These are phyloP conservation scores for Symphodus melops DNA, from an alignment of 2,113 vertebrate genomes.

Conservation along the genomic window DNA sequence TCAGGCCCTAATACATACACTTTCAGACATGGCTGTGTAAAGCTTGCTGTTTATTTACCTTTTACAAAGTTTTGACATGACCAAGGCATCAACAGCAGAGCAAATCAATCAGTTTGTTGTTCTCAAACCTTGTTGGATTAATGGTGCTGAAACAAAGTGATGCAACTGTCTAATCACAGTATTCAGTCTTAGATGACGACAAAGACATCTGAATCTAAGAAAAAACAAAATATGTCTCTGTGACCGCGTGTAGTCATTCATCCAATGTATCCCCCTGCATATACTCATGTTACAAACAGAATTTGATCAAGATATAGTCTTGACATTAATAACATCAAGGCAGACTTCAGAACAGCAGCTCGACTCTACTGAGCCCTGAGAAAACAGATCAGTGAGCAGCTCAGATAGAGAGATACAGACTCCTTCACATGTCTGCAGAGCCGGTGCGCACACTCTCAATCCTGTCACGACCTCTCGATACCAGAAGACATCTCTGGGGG, in stretches of 20 bases:
- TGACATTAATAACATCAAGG: constrained; percentile 31
- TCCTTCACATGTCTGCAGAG: constrained; percentile 18
- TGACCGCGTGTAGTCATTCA: not conserved
- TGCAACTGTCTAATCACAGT: too few relatives aligned
- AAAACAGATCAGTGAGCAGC: too few relatives aligned
- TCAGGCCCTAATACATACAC: too few relatives aligned
- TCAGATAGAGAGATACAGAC: constrained; percentile 12
- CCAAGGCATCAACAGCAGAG: too few relatives aligned
- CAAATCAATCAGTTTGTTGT: too few relatives aligned
- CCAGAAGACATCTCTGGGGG: not conserved
- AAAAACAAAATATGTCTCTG: not conserved
- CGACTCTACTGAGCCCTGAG: constrained; percentile 15
- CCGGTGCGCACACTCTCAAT: not conserved
- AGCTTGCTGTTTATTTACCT: too few relatives aligned
- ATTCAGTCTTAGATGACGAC: too few relatives aligned
- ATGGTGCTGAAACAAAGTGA: too few relatives aligned
- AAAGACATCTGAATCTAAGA: too few relatives aligned
- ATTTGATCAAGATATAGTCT: constrained; percentile 31
- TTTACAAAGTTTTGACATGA: too few relatives aligned
- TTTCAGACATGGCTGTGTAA: too few relatives aligned
- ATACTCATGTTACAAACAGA: constrained; percentile 5
- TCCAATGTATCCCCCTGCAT: not conserved
- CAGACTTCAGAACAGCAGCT: constrained; percentile 25
- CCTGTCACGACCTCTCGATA: constrained; percentile 10
- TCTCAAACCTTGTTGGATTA: too few relatives aligned